Base-by-base conservation (phyloP, 1,140 invertebrate genomes). In the Mactra quadrangularis region DNA sequence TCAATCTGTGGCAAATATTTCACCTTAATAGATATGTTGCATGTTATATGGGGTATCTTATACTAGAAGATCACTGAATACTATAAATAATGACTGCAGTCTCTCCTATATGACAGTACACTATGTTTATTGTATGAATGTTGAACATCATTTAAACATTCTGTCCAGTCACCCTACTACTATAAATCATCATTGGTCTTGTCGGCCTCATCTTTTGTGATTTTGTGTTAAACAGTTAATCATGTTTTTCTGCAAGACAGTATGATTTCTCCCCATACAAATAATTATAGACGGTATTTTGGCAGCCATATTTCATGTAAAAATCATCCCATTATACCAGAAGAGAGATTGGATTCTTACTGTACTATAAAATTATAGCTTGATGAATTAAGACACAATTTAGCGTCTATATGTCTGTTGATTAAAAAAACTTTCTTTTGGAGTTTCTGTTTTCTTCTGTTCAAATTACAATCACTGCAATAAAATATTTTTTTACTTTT, bases 281-380 rank as follows among this genome's bases (percentile, higher is more conserved):
- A 78, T 78, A 78, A 78, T 78, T 78, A 78, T 35, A 52, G 75
- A 15, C 38, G 31, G 75, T 78, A 78, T 78, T 78, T 41, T 47
- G 55, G 38, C 62, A 38, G 27, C 75, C 75, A 78, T 78, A 78
- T 78, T 78, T 78, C 75, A 78, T 78, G 75, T 78, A 78, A 78
- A 78, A n/a, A 25, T 33, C 25, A 25, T n/a, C 25, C 25, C 41
- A 68, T 59, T 78, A 57, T 68, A 31, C 70, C 35, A 71, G 66
- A 52, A 71, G 52, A 52, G 31, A 31, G 62, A 64, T 45, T 78
- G 50, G n/a, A 52, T 75, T 62, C 72, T 57, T 41, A 75, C 52
- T 38, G 52, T 45, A 33, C 55, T 45, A 47, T 64, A 41, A 66
- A 66, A 66, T 78, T 78, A 66, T 45, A 15, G 47, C 45, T 57